phyloP scores from a whole-genome alignment of 2,797 vertebrate species.

The Peromyscus attwateri region DNA sequence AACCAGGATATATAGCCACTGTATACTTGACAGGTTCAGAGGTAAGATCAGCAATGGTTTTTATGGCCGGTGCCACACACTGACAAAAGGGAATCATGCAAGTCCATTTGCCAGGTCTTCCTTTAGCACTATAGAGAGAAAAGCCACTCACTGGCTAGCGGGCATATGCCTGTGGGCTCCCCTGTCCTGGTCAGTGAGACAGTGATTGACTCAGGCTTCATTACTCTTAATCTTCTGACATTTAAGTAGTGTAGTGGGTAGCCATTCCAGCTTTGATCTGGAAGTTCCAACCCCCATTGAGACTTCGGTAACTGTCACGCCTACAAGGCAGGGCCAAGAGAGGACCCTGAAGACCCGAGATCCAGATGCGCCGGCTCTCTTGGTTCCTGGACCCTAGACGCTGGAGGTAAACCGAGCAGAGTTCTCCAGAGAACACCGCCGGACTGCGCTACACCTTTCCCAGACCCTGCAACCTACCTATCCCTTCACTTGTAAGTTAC shows the following conservation, averaged over 20 bases:
- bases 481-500: no score
- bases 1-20: background rate
- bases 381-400: no score
- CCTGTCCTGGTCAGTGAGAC: background rate
- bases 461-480: no score
- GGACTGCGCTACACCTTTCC: no score
- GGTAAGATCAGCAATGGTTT: background rate
- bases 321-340: no score
- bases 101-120: background rate
- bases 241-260: background rate
- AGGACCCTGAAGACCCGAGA: no score
- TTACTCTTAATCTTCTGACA: background rate
- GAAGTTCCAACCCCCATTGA: no score
- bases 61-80: background rate
- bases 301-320: no score
- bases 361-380: no score
- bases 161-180: background rate
- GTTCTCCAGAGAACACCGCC: no score
- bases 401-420: no score
- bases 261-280: no score
- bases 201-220: background rate
- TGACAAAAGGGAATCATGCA: background rate
- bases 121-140: background rate
- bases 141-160: background rate
- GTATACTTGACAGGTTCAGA: background rate